Percentiles rank a stretch among this genome's conserved stretches.
These are phyloP conservation scores for Metalampra italica DNA, from an alignment of 2,888 invertebrate species.

Conservation along the genomic window DNA sequence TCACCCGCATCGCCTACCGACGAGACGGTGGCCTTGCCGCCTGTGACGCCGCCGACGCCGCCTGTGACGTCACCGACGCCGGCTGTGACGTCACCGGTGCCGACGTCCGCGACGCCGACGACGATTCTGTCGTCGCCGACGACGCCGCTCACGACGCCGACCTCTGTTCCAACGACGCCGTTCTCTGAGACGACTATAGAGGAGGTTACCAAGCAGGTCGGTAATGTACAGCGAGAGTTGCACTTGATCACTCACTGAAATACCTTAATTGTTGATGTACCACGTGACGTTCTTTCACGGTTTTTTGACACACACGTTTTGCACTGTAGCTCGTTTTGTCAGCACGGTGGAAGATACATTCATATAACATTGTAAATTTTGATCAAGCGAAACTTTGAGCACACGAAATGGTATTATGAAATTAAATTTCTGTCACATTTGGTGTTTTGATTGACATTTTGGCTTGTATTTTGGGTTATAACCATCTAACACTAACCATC, in stretches of 20 bases:
- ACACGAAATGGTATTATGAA: not conserved
- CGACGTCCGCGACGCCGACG: conserved; percentile 23
- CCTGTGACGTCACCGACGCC: conserved; percentile 26
- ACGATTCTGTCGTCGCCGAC: conserved; percentile 26
- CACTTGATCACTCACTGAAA: conserved; percentile 7
- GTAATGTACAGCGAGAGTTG: conserved; percentile 20
- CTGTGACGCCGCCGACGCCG: conserved; percentile 28
- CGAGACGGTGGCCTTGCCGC: conserved; percentile 29
- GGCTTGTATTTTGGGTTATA: conserved; percentile 8
- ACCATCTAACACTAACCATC: conserved; percentile 19
- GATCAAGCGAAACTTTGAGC: not conserved
- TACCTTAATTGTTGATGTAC: not conserved
- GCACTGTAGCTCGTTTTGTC: not conserved
- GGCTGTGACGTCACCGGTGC: conserved; percentile 21
- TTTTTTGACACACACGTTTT: not conserved
- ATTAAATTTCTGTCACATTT: not conserved
- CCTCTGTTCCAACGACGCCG: conserved; percentile 38
- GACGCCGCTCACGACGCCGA: conserved; percentile 32
- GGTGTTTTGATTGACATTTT: not conserved
- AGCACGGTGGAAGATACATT: not conserved
- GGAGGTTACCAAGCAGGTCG: conserved; percentile 63
- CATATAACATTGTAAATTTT: not conserved
- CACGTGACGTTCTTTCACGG: not conserved
- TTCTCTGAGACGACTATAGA: conserved; percentile 50
- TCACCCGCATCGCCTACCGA: conserved; percentile 30